Conservation (phyloP, 2,797 vertebrate species). For the Pipistrellus nathusii region DNA sequence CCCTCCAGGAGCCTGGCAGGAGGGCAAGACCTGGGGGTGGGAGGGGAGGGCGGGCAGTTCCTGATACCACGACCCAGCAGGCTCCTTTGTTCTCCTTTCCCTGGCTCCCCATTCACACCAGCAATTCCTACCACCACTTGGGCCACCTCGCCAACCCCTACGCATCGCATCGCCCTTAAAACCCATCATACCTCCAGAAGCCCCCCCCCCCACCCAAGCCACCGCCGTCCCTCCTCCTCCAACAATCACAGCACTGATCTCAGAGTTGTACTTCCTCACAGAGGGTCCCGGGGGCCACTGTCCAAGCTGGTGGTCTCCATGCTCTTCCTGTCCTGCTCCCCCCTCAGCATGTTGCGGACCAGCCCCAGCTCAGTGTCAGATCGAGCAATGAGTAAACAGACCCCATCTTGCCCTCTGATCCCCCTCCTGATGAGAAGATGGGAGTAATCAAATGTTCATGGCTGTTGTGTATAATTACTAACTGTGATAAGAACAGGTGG, state of each 20-base stretch:
- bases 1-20: background rate
- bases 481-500: background rate
- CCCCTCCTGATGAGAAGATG: background rate
- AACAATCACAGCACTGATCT: rapidly evolving
- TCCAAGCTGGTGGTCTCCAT: background rate
- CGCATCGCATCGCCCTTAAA: background rate
- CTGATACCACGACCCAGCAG: background rate
- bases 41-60: background rate
- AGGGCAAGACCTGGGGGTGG: too few relatives aligned
- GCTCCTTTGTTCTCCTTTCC: background rate
- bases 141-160: background rate
- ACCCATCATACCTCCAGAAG: background rate
- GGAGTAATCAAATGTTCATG: background rate
- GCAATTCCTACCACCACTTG: background rate
- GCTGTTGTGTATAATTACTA: background rate
- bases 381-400: background rate
- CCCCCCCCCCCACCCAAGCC: background rate
- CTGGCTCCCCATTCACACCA: too few relatives aligned
- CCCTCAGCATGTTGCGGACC: background rate
- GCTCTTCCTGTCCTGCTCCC: background rate
- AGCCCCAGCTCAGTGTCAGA: background rate
- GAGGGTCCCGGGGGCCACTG: rapidly evolving
- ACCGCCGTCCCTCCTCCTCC: background rate
- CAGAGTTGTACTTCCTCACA: background rate
- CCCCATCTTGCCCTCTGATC: background rate